Conservation (phyloP, 2,797 vertebrate genomes). For the Hephaestus fuliginosus region DNA sequence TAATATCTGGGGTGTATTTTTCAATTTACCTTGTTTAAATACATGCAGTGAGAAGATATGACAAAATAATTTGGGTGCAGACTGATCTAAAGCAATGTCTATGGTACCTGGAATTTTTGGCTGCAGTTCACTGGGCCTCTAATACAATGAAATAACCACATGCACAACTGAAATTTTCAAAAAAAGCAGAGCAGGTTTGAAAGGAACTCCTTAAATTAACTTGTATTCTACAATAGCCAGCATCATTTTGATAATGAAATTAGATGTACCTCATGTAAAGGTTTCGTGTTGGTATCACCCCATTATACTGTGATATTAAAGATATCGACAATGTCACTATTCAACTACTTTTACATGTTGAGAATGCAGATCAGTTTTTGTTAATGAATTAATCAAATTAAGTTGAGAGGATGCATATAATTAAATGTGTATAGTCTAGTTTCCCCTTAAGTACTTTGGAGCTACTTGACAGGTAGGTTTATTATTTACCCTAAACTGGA, state of each 20-base stretch:
- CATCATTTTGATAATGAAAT: background rate
- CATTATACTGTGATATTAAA: background rate
- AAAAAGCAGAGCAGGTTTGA: background rate
- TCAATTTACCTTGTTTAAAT: background rate
- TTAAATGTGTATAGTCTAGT: background rate
- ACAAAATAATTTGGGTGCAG: background rate
- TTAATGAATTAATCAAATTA: slow-evolving; percentile 2
- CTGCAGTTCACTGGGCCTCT: background rate
- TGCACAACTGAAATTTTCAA: background rate
- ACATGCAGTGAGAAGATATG: background rate
- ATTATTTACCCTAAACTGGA: slow-evolving; percentile 26
- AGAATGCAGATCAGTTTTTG: background rate
- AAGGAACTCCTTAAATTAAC: background rate
- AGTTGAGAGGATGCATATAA: slow-evolving; percentile 4
- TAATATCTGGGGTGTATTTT: background rate
- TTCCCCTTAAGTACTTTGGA: slow-evolving; percentile 4
- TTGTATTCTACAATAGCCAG: background rate
- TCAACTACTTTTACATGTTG: background rate
- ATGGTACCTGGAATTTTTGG: background rate
- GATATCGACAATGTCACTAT: background rate
- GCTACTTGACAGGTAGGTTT: slow-evolving; percentile 7
- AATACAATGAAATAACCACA: background rate
- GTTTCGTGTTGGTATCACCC: background rate
- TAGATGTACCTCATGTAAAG: background rate
- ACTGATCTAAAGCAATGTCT: background rate